Evolutionary conservation across 1,140 invertebrate species (phyloP).

Genomic region (Drosophila prosaltans): DNA sequence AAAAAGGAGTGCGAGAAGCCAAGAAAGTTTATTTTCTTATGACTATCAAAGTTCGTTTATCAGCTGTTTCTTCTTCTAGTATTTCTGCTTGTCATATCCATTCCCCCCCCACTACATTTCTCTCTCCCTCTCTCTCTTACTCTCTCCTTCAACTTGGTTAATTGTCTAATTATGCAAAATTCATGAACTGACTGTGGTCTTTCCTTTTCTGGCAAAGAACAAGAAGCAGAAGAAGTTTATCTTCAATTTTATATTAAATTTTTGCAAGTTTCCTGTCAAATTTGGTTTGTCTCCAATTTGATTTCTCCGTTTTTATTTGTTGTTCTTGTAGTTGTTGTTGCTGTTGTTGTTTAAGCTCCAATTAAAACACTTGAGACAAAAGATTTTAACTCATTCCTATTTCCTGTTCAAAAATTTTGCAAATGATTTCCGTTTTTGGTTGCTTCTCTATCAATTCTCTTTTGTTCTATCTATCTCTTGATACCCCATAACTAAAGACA

Average conservation of each 20-base stretch:
- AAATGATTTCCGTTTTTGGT: slow-evolving; percentile 51
- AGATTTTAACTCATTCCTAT: slow-evolving; percentile 31
- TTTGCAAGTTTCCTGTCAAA: slow-evolving; percentile 48
- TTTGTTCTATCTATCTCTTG: slow-evolving; percentile 2
- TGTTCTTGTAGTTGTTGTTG: no score
- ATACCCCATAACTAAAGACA: background rate
- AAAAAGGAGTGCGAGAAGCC: background rate
- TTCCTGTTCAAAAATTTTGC: slow-evolving; percentile 4
- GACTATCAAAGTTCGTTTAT: slow-evolving; percentile 19
- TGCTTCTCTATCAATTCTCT: background rate
- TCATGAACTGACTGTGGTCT: slow-evolving; percentile 28
- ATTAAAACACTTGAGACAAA: slow-evolving; percentile 57
- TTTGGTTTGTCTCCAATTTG: slow-evolving; percentile 39
- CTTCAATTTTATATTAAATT: slow-evolving; percentile 9
- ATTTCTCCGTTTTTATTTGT: slow-evolving; percentile 16
- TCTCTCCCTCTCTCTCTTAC: slow-evolving; percentile 7
- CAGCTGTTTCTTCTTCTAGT: slow-evolving; percentile 7
- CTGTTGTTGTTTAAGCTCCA: slow-evolving; percentile 17
- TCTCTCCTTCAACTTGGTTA: slow-evolving; percentile 42
- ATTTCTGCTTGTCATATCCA: background rate
- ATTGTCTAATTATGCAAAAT: slow-evolving; percentile 74
- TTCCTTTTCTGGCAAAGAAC: background rate
- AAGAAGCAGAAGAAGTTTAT: background rate
- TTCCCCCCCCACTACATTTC: background rate
- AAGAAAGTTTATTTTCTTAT: slow-evolving; percentile 50